Percentiles rank a stretch among this genome's conserved stretches.
These are phyloP conservation scores for Amphimedon queenslandica DNA, from an alignment of 37 sponge, comb jelly and placozoan species.

Conservation along the genomic window DNA sequence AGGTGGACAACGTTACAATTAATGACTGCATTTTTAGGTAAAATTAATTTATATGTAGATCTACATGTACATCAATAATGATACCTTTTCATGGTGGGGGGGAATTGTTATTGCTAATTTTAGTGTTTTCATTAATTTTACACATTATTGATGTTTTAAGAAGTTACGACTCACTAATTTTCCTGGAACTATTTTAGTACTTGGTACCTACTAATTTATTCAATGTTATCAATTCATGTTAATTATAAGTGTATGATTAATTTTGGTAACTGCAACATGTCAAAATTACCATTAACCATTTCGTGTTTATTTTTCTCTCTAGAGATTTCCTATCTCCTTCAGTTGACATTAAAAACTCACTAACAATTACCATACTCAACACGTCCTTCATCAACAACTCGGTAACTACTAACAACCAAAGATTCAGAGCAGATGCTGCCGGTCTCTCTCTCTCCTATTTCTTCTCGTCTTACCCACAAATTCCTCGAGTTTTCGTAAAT, in stretches of 20 bases:
- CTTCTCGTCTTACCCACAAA: not conserved
- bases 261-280: no score
- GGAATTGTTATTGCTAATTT: no score
- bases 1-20: conserved; percentile 31
- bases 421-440: conserved; percentile 31
- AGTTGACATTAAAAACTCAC: conserved; percentile 29
- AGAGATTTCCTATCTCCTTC: conserved; percentile 30
- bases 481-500: not conserved
- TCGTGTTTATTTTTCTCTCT: no score
- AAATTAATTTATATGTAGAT: not conserved
- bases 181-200: no score
- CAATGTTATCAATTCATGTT: not conserved
- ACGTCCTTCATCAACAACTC: conserved; percentile 15
- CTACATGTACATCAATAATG: no score
- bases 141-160: no score
- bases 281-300: no score
- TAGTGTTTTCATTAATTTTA: no score
- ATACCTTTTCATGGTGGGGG: no score
- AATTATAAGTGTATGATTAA: not conserved
- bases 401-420: not conserved
- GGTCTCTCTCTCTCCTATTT: conserved; percentile 36
- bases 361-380: conserved; percentile 2
- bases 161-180: no score
- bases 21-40: conserved; percentile 37
- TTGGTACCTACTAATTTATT: not conserved